Base-by-base conservation (phyloP, 2,797 vertebrate species). In the Hylomyscus alleni region DNA sequence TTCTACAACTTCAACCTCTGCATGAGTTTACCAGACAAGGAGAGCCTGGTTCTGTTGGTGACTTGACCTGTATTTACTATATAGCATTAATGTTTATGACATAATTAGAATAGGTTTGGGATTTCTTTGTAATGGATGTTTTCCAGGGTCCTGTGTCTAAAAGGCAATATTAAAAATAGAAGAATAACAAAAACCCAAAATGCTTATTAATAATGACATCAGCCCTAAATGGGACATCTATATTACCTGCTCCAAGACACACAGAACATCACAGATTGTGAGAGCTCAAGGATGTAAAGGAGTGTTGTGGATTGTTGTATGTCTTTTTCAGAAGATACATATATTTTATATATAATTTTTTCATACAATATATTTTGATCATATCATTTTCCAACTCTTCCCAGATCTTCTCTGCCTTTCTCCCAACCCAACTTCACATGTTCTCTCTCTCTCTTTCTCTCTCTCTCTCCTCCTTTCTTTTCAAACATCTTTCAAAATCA, bases 91-190 rank as follows among this genome's bases (percentile, higher is more conserved):
- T 97, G 97, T 98, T 98, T 96, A 97, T 96, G 81, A 83, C 97
- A 88, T 97, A 97, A 97, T 98, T 98, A 98, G 96, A 98, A 96
- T 91, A 95, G 96, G 82, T 97, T 97, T 97, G 97, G 96, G 96
- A 96, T 97, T 97, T 26, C 73, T 93, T 92, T 97, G 17, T 73
- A 93, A 19, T 95, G 93, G 54, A 56, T 3, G 0, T 44, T 94
- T 97, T 93, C 47, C 78, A 84, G 54, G 29, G 24, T 93, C 93
- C 67, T 96, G 65, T 94, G 97, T 97, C 96, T 54, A 69, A 92
- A 85, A 97, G 73, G 26, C 47, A 73, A 19, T 14, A 54, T 52
- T 54, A 37, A 73, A 47, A 69, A 86, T 52, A 24, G 34, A 52
- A 65, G 17, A 83, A 50, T 34, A 69, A 75, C 2, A 72, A 65